These are phyloP conservation scores for Teleogryllus occipitalis DNA, from an alignment of 1,140 invertebrate species.

Conservation along the genomic window DNA sequence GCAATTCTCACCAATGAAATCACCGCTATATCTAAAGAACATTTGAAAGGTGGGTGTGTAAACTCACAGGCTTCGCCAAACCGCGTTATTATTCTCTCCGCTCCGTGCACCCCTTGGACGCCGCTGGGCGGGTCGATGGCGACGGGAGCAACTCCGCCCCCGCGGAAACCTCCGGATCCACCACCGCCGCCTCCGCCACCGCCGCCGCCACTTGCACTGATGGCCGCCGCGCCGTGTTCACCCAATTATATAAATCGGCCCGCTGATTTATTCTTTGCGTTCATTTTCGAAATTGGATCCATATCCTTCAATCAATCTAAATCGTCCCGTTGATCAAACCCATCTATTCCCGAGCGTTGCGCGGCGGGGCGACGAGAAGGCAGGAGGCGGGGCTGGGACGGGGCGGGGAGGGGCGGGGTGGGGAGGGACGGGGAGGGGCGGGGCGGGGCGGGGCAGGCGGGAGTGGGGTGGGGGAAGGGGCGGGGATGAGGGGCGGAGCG, in stretches of 20 bases:
- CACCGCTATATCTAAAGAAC: no score
- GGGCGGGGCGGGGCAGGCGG: no score
- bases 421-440: background rate
- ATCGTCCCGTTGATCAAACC: background rate
- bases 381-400: no score
- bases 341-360: background rate
- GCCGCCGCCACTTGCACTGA: background rate
- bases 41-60: no score
- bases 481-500: background rate
- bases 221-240: background rate
- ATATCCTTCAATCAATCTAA: slow-evolving; percentile 5
- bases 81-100: no score
- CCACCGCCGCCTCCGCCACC: background rate
- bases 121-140: no score
- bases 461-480: no score
- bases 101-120: no score
- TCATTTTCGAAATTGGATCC: slow-evolving; percentile 4
- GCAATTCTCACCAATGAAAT: no score
- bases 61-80: no score
- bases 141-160: no score
- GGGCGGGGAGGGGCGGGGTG: no score
- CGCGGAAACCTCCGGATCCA: background rate
- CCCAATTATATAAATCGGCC: background rate
- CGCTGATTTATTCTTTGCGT: slow-evolving; percentile 1
- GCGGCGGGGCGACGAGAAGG: background rate